Evolutionary conservation across 2,113 vertebrate species (phyloP), one percentile per base, ranked within the genome.

Genomic region (Pangasianodon gigas): DNA sequence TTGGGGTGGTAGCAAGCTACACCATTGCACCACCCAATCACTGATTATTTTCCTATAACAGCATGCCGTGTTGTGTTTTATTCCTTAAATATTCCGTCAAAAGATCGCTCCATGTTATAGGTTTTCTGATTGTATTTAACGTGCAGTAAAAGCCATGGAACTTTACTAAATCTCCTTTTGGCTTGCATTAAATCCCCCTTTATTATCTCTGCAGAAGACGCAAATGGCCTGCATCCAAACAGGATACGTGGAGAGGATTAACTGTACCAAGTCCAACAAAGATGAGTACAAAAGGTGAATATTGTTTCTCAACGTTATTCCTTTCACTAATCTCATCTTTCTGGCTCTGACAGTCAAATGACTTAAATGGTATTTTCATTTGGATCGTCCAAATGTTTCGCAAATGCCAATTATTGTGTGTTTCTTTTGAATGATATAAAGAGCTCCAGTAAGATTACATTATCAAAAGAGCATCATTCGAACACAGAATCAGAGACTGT

Each of bases 231-330:
- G 96, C 60, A 29, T 37, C 0, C 89, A 84, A 65, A 97, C 97
- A 0, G 97, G 97, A 3, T 97, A 96, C 11, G 90, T 97, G 0
- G 96, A 97, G 94, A 95, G 92, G 51, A 95, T 97, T 89, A 94
- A 83, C 87, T 97, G 97, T 11, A 93, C 93, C 7, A 89, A 87
- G 11, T 96, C 96, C 32, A 94, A 95, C 88, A 96, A 87, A 86
- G 96, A 92, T 0, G 96, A 95, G 37, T 95, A 93, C 85, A 97
- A 95, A 93, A 97, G 97, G 97, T 96, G 87, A 93, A 94, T 18
- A 19, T 21, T 32, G 14, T 8, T 8, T 44, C 13, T 58, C 16
- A 19, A 1, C 60, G 18, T 6, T 67, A 1, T 58, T 81, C 56
- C 24, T 37, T 46, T 18, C 18, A 52, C 32, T 87, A 48, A 83